phyloP scores from a whole-genome alignment of 2,888 invertebrate genomes.

The Xanthia icteritia region DNA sequence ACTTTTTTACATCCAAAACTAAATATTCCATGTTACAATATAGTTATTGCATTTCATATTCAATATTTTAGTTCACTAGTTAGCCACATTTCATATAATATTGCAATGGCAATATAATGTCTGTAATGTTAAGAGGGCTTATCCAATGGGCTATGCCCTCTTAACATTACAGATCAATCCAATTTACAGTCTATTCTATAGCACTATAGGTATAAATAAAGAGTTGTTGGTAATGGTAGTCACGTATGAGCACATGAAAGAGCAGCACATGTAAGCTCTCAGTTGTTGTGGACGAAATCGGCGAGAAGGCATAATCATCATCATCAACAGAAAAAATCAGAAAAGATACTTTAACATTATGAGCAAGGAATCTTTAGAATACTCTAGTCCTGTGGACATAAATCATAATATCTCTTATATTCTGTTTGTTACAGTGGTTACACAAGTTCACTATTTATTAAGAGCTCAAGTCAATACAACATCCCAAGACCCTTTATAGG shows the following conservation, averaged over 20 bases:
- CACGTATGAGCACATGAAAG: too few species aligned
- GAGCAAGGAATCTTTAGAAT: not conserved
- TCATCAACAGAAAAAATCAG: not conserved
- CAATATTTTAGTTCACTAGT: too few species aligned
- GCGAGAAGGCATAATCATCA: not conserved
- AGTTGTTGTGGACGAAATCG: not conserved
- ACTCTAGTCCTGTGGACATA: not conserved
- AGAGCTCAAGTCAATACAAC: not conserved
- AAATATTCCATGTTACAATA: too few species aligned
- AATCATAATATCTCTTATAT: too few species aligned
- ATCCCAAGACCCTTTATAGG: not conserved
- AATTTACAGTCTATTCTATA: not conserved
- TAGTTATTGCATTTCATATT: too few species aligned
- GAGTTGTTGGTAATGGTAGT: not conserved
- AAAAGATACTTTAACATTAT: not conserved
- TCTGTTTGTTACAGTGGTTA: not conserved
- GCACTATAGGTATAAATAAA: not conserved
- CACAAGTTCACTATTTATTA: not conserved
- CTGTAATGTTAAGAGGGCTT: too few species aligned
- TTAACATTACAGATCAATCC: not conserved
- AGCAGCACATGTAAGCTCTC: not conserved
- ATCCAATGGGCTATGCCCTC: too few species aligned
- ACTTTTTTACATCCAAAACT: too few species aligned
- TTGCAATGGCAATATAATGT: too few species aligned
- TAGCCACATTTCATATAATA: too few species aligned